Evolutionary conservation across 2,888 invertebrate genomes (phyloP).

Genomic region (Apotomis betuletana): DNA sequence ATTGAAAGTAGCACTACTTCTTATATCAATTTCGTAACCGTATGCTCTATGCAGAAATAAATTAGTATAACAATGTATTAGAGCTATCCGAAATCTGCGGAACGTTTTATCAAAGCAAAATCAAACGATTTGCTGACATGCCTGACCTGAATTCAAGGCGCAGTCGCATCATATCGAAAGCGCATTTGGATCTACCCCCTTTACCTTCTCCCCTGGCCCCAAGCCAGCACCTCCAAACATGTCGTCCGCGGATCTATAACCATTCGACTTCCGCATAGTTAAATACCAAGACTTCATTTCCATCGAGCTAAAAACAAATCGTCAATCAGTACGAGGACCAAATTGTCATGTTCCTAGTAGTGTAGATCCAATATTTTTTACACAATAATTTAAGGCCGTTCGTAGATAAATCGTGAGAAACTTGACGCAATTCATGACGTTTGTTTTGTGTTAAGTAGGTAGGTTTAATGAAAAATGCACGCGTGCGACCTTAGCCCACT

Average conservation of each 20-base stretch:
- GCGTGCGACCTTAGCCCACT: slow-evolving; percentile 75
- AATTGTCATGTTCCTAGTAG: neutral
- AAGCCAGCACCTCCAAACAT: slow-evolving; percentile 44
- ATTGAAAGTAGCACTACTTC: too few species aligned
- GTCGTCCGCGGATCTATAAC: slow-evolving; percentile 24
- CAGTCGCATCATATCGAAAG: slow-evolving; percentile 55
- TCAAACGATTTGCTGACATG: slow-evolving; percentile 46
- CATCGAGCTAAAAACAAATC: neutral
- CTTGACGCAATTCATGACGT: slow-evolving; percentile 39
- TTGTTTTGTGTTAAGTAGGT: slow-evolving; percentile 48
- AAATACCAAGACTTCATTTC: neutral
- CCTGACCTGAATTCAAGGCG: slow-evolving; percentile 64
- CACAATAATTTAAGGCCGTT: slow-evolving; percentile 3
- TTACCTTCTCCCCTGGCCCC: slow-evolving; percentile 42
- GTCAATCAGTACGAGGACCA: neutral
- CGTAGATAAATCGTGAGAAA: slow-evolving; percentile 25
- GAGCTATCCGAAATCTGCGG: neutral
- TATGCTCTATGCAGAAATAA: neutral
- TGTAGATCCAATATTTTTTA: neutral
- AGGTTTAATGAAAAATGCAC: slow-evolving; percentile 68
- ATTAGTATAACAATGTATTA: neutral
- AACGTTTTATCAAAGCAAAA: slow-evolving; percentile 24
- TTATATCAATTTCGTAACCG: neutral
- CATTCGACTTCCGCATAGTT: slow-evolving; percentile 17
- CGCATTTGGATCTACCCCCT: slow-evolving; percentile 50